Conservation (phyloP, 2,113 vertebrate species). For the Narcine bancroftii region DNA sequence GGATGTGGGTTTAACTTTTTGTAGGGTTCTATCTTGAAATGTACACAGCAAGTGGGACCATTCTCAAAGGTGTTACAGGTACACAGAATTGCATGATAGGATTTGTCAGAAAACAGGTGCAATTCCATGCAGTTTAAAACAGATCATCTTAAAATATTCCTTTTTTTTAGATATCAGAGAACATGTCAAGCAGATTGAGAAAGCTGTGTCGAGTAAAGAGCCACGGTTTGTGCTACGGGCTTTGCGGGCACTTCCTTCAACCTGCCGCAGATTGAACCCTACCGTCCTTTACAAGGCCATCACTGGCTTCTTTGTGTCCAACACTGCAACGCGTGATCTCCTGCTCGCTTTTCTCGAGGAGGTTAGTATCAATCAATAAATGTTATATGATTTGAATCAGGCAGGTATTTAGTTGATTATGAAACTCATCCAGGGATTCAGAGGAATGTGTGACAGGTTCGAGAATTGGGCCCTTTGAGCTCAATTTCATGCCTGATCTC, state of each 20-base stretch:
- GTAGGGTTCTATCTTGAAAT: not conserved
- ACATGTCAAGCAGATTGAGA: constrained; percentile 94
- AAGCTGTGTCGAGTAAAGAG: constrained; percentile 89
- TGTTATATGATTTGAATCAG: not conserved
- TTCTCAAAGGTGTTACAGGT: not conserved
- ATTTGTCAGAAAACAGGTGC: not conserved
- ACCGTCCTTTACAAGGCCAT: constrained; percentile 85
- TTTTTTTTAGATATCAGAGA: constrained; percentile 76
- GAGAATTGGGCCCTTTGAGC: not conserved
- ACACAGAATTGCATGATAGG: not conserved
- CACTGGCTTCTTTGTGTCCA: constrained; percentile 84
- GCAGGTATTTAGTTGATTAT: not conserved
- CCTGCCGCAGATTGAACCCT: constrained; percentile 83
- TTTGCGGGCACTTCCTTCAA: constrained; percentile 81
- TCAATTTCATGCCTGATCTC: not conserved
- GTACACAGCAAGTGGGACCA: not conserved
- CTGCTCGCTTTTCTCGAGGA: constrained; percentile 83
- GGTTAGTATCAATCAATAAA: constrained; percentile 51
- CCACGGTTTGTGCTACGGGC: constrained; percentile 85
- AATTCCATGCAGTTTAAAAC: not conserved
- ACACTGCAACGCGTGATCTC: constrained; percentile 68
- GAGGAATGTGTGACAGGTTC: not conserved
- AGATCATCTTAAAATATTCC: not conserved
- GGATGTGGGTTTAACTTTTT: not conserved
- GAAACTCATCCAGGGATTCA: not conserved